Evolutionary conservation across 2,888 invertebrate genomes (phyloP).

Genomic region (Isotomurus palustris): DNA sequence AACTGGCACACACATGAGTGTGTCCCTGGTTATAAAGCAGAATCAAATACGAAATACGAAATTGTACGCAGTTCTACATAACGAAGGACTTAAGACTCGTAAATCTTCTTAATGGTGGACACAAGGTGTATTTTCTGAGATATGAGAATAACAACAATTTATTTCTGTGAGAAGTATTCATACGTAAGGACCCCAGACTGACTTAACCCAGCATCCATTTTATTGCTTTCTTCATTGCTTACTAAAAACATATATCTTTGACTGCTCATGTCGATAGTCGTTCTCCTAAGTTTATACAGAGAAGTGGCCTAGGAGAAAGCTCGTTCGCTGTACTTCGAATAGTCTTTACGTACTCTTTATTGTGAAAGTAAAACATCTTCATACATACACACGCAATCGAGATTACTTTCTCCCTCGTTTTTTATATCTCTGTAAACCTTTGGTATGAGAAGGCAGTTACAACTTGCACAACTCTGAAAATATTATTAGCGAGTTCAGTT

Average conservation of each 20-base stretch:
- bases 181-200: constrained; percentile 8
- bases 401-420: no score
- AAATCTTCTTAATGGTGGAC: not conserved
- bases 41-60: not conserved
- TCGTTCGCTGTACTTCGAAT: not conserved
- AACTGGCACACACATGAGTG: no score
- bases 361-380: not conserved
- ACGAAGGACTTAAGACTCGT: no score
- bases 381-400: not conserved
- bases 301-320: not conserved
- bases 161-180: constrained; percentile 5
- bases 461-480: no score
- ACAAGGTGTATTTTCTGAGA: constrained; percentile 7
- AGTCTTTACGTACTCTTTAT: not conserved
- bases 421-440: no score
- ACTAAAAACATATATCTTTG: constrained; percentile 11
- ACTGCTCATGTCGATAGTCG: not conserved
- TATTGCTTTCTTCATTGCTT: constrained; percentile 13
- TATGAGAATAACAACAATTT: constrained; percentile 3
- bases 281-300: not conserved
- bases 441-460: no score
- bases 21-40: no score
- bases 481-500: no score
- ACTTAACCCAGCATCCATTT: constrained; percentile 8
- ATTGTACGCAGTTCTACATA: no score